phyloP scores from a whole-genome alignment of 2,797 vertebrate species.

The Telmatherina bonti region DNA sequence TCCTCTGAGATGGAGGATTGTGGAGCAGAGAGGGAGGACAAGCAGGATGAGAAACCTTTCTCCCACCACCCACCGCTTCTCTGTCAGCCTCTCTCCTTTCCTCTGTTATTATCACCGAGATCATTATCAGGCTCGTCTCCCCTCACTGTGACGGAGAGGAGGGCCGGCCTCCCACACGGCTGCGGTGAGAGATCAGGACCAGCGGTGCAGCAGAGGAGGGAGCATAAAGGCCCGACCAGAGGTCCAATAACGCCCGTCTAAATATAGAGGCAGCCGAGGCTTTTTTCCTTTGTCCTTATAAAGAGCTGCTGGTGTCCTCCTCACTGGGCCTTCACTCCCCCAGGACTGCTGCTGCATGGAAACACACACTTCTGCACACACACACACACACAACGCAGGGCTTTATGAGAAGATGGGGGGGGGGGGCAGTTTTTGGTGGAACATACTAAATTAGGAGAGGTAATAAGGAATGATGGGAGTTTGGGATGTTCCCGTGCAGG shows the following conservation, averaged over 20 bases:
- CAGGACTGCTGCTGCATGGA: conserved; percentile 57
- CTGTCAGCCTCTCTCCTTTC: conserved; percentile 61
- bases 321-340: conserved; percentile 60
- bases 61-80: conserved; percentile 62
- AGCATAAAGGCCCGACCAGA: conserved; percentile 68
- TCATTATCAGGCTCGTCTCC: conserved; percentile 72
- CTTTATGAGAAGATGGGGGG: conserved; percentile 46
- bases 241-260: conserved; percentile 83
- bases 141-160: conserved; percentile 62
- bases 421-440: conserved; percentile 54
- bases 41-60: conserved; percentile 41
- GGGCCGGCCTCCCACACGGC: conserved; percentile 73
- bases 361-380: conserved; percentile 40
- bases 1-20: background rate
- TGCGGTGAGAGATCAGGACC: conserved; percentile 75
- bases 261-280: conserved; percentile 79
- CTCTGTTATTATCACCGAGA: conserved; percentile 78
- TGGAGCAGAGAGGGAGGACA: conserved; percentile 33
- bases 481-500: conserved; percentile 29
- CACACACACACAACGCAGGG: conserved; percentile 39
- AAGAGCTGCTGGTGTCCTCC: conserved; percentile 81
- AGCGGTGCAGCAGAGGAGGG: conserved; percentile 56
- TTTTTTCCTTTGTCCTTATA: conserved; percentile 84
- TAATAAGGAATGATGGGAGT: conserved; percentile 51
- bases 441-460: conserved; percentile 83